Base-by-base conservation (phyloP, 1,140 invertebrate species). In the Drosophila fuyamai region DNA sequence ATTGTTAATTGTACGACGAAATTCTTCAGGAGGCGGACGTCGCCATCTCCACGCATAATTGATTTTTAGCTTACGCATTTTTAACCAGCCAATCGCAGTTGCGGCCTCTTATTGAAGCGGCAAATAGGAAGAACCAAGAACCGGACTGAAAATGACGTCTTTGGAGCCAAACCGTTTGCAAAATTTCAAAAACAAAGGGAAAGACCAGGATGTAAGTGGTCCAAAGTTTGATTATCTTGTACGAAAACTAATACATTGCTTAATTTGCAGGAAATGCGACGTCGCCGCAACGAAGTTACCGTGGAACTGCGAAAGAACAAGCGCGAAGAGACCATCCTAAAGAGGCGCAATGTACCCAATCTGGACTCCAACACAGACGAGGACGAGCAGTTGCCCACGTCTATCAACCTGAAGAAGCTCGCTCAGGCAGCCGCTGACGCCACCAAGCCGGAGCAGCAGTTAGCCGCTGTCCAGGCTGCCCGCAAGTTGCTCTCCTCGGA, bases 281-380 rank as follows among this genome's bases (percentile, higher is more conserved):
- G 98, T 92, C 95, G 98, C 77, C 95, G 98, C 92, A 98, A 97
- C 92, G 98, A 99, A 94, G 96, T 98, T 36, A 98, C 97, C 63
- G 97, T 99, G 7, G 98, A 99, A 93, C 94, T 99, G 56, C 95
- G 98, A 72, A 99, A 99, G 94, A 98, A 98, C 91, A 99, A 99
- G 94, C 95, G 98, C 74, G 98, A 99, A 91, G 98, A 99, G 93
- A 98, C 97, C 18, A 93, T 99, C 78, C 95, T 97, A 71, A 99
- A 99, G 93, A 95, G 98, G 90, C 94, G 98, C 90, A 99, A 99
- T 94, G 97, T 99, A 57, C 97, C 97, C 65, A 94, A 95, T 72
- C 94, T 94, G 81, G 96, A 97, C 90, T 96, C 95, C 7, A 96
- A 96, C 92, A 96, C 96, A 94, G 96, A 97, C 83, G 96, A 96